Evolutionary conservation across 1,140 invertebrate species (phyloP).

Genomic region (Hormaphis cornu): DNA sequence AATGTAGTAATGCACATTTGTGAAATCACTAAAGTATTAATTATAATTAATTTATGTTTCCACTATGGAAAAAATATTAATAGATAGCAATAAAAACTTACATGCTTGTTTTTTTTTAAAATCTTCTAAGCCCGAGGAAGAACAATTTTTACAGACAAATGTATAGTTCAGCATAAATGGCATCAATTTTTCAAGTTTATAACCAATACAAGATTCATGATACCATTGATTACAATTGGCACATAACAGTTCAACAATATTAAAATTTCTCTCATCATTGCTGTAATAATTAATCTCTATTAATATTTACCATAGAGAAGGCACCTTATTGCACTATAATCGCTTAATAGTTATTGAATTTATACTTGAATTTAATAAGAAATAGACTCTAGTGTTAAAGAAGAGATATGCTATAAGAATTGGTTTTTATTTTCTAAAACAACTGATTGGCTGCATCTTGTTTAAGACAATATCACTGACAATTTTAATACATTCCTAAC

Average conservation of each 20-base stretch:
- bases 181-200: constrained; percentile 80
- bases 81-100: constrained; percentile 48
- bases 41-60: background rate
- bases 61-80: background rate
- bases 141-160: constrained; percentile 93
- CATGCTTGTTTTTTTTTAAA: constrained; percentile 85
- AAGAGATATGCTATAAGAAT: too few species aligned
- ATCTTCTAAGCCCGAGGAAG: constrained; percentile 74
- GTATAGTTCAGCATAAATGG: constrained; percentile 95
- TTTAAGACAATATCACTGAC: too few species aligned
- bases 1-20: constrained; percentile 93
- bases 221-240: constrained; percentile 83
- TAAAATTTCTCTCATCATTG: constrained; percentile 84
- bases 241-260: constrained; percentile 81
- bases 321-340: too few species aligned
- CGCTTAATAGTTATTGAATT: too few species aligned
- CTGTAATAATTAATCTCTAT: constrained; percentile 45
- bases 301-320: too few species aligned
- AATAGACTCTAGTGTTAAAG: too few species aligned
- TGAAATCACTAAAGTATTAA: constrained; percentile 78
- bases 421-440: too few species aligned
- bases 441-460: too few species aligned
- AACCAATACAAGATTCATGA: constrained; percentile 84
- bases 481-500: too few species aligned
- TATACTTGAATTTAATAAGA: too few species aligned